These are phyloP conservation scores for Goniozus legneri DNA, from an alignment of 1,140 invertebrate species.

Conservation along the genomic window DNA sequence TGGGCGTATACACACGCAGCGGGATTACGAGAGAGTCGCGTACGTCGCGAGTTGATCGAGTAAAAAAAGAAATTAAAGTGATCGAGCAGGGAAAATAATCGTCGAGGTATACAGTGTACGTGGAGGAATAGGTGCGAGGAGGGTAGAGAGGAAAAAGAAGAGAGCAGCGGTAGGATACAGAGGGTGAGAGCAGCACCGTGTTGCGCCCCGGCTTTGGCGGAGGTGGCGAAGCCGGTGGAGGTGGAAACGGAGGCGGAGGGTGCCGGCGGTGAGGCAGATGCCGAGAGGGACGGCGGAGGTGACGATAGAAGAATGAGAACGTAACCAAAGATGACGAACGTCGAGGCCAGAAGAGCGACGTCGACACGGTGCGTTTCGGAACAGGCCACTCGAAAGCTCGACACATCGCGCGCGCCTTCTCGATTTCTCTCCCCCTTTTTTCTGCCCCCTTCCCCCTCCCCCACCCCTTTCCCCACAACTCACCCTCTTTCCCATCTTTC, in stretches of 20 bases:
- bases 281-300: background rate
- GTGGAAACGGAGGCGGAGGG: constrained; percentile 18
- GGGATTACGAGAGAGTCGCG: too few species aligned
- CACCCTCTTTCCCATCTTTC: too few species aligned
- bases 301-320: background rate
- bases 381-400: too few species aligned
- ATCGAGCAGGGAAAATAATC: constrained; percentile 2
- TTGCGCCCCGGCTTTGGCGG: constrained; percentile 29
- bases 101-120: background rate
- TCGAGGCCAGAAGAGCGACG: constrained; percentile 17
- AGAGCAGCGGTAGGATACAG: constrained; percentile 14
- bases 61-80: background rate
- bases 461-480: too few species aligned
- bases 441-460: too few species aligned
- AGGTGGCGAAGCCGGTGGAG: constrained; percentile 21
- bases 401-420: too few species aligned
- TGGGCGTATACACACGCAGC: constrained; percentile 23
- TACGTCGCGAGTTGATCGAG: too few species aligned
- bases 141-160: constrained; percentile 4
- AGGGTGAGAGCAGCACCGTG: constrained; percentile 28
- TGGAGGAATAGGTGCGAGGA: background rate
- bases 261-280: background rate
- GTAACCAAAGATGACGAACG: constrained; percentile 23
- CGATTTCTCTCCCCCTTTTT: too few species aligned
- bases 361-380: too few species aligned